Evolutionary conservation across 2,113 vertebrate genomes (phyloP), one percentile per base, ranked within the genome.

Genomic region (Cardinalis cardinalis): DNA sequence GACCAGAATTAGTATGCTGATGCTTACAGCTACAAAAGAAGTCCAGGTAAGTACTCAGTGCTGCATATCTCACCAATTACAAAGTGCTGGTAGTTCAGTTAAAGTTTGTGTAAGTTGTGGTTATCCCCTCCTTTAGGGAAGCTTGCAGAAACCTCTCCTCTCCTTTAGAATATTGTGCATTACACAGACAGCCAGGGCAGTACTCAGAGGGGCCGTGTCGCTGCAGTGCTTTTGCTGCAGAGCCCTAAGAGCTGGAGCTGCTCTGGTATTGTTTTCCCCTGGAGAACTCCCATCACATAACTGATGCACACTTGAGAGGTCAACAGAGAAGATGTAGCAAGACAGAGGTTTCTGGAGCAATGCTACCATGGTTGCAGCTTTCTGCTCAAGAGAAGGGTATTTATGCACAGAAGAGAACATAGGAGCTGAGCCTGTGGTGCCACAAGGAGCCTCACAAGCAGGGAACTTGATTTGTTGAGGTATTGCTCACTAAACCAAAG

Each of bases 341-440:
- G 82, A 16, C 13, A 41, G 26, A 90, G 61, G 66, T 92, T 93
- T 74, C 73, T 84, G 83, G 53, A 81, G 53, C 36, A 88, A n/a
- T 52, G 59, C 17, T 87, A 19, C 49, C 6, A 4, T 26, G 72
- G 18, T 41, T 81, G 38, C 63, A 89, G 63, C 31, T 89, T 70
- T 51, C 38, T 87, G 66, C 28, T 75, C 59, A 70, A 63, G 59
- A 84, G n/a, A 59, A 82, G 24, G 25, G 44, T 1, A 3, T 36
- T 40, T 69, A 23, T 38, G 19, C 26, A 7, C 61, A 59, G 26
- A 56, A 31, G 52, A 71, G 55, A 87, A 23, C 11, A 10, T 2
- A 68, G 46, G 20, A 83, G 29, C 26, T 46, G 12, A 76, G 43
- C 14, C 44, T 55, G 17, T 61, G 58, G 61, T 80, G 61, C 17